phyloP scores from a whole-genome alignment of 2,888 invertebrate species.

The Zygothrica quintamaculata region DNA sequence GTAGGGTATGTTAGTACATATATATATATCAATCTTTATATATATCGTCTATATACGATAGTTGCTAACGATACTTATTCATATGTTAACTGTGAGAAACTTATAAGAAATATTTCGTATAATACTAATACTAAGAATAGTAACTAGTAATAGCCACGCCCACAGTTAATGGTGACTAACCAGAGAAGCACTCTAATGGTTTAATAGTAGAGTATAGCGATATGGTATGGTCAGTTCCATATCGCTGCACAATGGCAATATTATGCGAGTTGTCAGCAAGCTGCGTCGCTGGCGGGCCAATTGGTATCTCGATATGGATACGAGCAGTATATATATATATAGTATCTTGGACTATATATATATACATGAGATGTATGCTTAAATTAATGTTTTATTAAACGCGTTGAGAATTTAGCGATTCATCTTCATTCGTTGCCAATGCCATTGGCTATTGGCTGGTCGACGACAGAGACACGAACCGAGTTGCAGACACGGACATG shows the following conservation, averaged over 20 bases:
- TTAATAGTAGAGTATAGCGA: constrained; percentile 7
- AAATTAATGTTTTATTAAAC: constrained; percentile 65
- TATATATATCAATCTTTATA: too few relatives aligned
- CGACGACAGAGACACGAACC: not conserved
- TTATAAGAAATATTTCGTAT: too few relatives aligned
- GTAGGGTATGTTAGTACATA: constrained; percentile 16
- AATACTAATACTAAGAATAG: too few relatives aligned
- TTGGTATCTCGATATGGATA: constrained; percentile 44
- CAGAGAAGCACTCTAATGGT: too few relatives aligned
- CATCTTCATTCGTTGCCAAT: constrained; percentile 56
- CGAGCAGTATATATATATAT: too few relatives aligned
- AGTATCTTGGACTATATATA: not conserved
- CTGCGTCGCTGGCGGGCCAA: constrained; percentile 48
- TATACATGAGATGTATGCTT: constrained; percentile 36
- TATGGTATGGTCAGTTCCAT: not conserved
- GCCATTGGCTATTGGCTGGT: constrained; percentile 56
- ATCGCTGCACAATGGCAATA: constrained; percentile 9
- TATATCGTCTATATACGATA: not conserved
- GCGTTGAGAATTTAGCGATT: constrained; percentile 57
- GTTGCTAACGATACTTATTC: too few relatives aligned
- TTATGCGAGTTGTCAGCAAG: constrained; percentile 50
- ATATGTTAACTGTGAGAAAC: too few relatives aligned
- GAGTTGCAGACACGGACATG: not conserved
- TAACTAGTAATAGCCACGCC: too few relatives aligned
- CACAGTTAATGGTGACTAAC: too few relatives aligned